Percentiles rank a stretch among this genome's conserved stretches.
Conservation (phyloP, 2,797 vertebrate species). For the Phataginus tetradactyla region DNA sequence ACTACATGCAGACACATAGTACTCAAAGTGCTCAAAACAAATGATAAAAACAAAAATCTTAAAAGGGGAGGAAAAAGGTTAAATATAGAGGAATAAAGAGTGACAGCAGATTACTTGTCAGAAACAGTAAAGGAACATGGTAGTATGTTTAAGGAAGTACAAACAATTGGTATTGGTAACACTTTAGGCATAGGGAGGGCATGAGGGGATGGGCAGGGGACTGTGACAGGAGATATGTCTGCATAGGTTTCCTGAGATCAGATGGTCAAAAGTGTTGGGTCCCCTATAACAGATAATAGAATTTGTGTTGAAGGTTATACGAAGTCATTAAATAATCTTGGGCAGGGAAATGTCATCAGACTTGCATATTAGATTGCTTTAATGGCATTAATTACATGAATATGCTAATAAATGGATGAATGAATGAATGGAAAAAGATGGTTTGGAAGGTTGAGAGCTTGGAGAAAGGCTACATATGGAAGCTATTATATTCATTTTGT, state of each 20-base stretch:
- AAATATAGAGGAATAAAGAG: background rate
- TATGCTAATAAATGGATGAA: background rate
- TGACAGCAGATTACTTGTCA: background rate
- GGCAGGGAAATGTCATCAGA: background rate
- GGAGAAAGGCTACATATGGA: background rate
- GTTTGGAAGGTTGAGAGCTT: background rate
- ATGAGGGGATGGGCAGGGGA: background rate
- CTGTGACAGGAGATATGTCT: background rate
- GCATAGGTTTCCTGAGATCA: background rate
- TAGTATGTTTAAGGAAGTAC: background rate
- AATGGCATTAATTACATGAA: background rate
- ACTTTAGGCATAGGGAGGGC: background rate
- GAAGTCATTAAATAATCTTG: background rate
- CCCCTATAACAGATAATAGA: background rate
- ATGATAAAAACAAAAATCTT: constrained; percentile 25
- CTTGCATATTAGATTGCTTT: background rate
- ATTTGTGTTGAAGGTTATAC: background rate
- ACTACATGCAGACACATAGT: background rate
- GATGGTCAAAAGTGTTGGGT: background rate
- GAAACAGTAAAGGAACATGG: background rate
- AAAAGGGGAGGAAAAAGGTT: background rate
- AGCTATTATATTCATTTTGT: background rate
- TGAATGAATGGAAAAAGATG: background rate
- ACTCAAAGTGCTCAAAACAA: constrained; percentile 3
- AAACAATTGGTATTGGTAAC: background rate